Base-by-base conservation (phyloP, 2,888 invertebrate genomes). In the Pseudococcus jackbeardsleyi region DNA sequence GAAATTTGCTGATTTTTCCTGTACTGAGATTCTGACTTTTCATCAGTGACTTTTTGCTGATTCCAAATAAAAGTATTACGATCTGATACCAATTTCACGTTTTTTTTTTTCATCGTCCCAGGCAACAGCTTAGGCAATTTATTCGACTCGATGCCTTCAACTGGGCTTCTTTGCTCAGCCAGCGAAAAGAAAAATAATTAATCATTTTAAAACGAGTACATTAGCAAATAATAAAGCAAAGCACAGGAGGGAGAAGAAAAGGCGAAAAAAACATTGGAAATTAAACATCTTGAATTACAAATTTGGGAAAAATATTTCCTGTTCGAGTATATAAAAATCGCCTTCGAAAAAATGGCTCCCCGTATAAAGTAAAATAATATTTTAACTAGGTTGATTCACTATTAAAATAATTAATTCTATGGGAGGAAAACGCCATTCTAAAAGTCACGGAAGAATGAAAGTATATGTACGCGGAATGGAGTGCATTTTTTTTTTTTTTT, bases 391-490 rank as follows among this genome's bases (percentile, higher is more conserved):
- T 77, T 77, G 77, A 26, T 77, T 77, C 77, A 17, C 77, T 77
- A 39, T 77, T 77, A 77, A 77, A 77, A 77, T 77, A 77, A 77
- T 77, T 77, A 77, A 77, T 77, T 77, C 77, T 77, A 77, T 77
- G 77, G 77, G 77, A 77, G 77, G 77, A 77, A 77, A 77, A 77
- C 77, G 77, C 77, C 77, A 77, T 77, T 77, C 22, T 77, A 77
- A 77, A 77, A 77, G 77, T 77, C 77, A 77, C 22, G 77, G 77
- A 77, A 77, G 77, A 77, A 77, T 77, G 77, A 77, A 77, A 77
- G 22, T 64, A 64, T 77, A 77, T 50, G 50, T 50, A 50, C 39
- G 77, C 15, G 77, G 77, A 77, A 77, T 77, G 39, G 77, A 77
- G 39, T 77, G 77, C 77, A 77, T 50, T 77, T 77, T 77, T 50